Conservation (phyloP, 2,113 vertebrate genomes). For the Cariama cristata region DNA sequence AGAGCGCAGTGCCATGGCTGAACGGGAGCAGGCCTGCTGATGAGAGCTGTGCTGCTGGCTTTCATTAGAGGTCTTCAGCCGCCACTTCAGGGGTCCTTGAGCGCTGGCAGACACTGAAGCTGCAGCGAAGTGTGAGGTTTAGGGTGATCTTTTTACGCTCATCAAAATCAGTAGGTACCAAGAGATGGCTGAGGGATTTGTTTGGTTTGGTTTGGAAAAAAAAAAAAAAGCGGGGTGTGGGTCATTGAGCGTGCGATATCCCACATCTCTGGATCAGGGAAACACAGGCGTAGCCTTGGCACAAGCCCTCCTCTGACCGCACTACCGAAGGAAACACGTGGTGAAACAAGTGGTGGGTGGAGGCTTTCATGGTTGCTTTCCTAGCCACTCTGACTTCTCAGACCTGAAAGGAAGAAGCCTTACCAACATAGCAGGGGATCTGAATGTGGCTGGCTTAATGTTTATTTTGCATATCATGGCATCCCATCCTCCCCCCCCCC, state of each 20-base stretch:
- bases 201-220: neutral
- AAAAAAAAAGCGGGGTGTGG: neutral
- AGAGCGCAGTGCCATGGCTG: neutral
- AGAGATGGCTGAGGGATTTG: neutral
- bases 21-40: neutral
- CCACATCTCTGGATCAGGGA: neutral
- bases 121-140: neutral
- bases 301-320: neutral
- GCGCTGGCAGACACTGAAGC: neutral
- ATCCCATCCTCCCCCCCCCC: neutral
- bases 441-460: neutral
- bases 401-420: neutral
- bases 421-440: neutral
- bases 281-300: rapidly evolving
- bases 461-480: neutral
- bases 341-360: neutral
- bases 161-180: neutral
- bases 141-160: neutral
- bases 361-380: neutral
- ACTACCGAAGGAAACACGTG: neutral
- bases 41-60: neutral
- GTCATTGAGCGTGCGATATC: rapidly evolving
- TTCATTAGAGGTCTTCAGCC: neutral
- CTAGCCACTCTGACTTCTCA: neutral
- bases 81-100: neutral